Conservation (phyloP, 2,888 invertebrate species). For the Nasonovia ribisnigri region DNA sequence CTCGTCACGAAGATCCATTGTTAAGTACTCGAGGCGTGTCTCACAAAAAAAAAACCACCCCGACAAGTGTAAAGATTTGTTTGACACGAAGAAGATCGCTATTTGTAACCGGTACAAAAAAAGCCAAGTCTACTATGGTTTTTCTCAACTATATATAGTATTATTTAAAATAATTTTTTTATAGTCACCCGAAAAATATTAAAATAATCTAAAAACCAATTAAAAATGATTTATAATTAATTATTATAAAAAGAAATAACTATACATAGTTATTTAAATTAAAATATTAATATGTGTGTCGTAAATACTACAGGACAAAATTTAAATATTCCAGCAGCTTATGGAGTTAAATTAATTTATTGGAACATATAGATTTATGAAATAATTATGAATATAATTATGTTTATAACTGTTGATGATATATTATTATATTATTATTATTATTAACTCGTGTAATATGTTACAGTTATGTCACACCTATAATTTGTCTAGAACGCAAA, state of each 20-base stretch:
- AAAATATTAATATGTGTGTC: not conserved
- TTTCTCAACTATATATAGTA: not conserved
- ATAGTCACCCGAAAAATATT: not conserved
- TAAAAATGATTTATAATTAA: not conserved
- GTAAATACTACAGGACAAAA: not conserved
- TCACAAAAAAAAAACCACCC: conserved; percentile 25
- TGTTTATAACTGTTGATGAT: not conserved
- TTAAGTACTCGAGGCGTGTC: conserved; percentile 65
- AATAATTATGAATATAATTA: too few relatives aligned
- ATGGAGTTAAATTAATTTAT: not conserved
- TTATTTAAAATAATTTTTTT: conserved; percentile 1
- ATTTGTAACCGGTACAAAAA: conserved; percentile 57
- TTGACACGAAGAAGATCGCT: conserved; percentile 58
- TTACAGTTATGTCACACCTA: not conserved
- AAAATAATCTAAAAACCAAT: not conserved
- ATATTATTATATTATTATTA: not conserved
- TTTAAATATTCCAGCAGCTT: not conserved
- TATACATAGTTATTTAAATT: not conserved
- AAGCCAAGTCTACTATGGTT: not conserved
- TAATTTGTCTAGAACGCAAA: not conserved
- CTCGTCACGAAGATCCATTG: conserved; percentile 49
- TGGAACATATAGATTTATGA: not conserved
- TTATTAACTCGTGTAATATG: not conserved
- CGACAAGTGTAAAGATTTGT: conserved; percentile 65
- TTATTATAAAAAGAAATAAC: not conserved